Base-by-base conservation (phyloP, 2,797 vertebrate species). In the Argya squamiceps region DNA sequence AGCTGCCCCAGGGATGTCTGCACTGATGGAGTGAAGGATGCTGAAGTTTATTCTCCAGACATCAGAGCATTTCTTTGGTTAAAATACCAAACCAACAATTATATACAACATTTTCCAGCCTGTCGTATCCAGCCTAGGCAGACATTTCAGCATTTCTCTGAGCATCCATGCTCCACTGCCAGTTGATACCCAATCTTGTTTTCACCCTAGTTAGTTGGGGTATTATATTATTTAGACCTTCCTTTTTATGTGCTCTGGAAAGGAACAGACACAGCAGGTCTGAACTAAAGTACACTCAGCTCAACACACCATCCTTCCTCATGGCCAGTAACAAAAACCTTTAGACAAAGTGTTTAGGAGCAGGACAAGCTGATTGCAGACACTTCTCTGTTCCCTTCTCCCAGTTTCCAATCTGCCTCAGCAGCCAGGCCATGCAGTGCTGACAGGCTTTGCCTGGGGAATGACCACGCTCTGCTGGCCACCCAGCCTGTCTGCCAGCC, bases 391-490 rank as follows among this genome's bases (percentile, higher is more conserved):
- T 44, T 58, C 43, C 27, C 47, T 69, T 62, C 46, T 32, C 43
- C 24, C 56, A 69, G 20, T 23, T 46, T 55, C 47, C 2, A 0
- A 2, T 12, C 21, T 43, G 70, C 50, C 46, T 43, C 39, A 43
- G 68, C 69, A 82, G 50, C 24, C 83, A 39, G n/a, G 23, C 59
- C 5, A 0, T 3, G 43, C 2, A 34, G 23, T 4, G 70, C 81
- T 81, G 53, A 8, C 15, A 7, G 6, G 71, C n/a, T 82, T 24
- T 70, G 34, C 56, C 44, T 49, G 6, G 8, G 77, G 26, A 46
- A 46, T 22, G 27, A 43, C 49, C 67, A 46, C 0, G 0, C 32
- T 55, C 53, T 43, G 23, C 46, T 3, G 1, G 37, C 14, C 89
- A 30, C 27, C 39, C 36, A 23, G 70, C 34, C 59, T 30, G 3